These are phyloP conservation scores for Eumeta japonica DNA, from an alignment of 1,140 invertebrate species.

Conservation along the genomic window DNA sequence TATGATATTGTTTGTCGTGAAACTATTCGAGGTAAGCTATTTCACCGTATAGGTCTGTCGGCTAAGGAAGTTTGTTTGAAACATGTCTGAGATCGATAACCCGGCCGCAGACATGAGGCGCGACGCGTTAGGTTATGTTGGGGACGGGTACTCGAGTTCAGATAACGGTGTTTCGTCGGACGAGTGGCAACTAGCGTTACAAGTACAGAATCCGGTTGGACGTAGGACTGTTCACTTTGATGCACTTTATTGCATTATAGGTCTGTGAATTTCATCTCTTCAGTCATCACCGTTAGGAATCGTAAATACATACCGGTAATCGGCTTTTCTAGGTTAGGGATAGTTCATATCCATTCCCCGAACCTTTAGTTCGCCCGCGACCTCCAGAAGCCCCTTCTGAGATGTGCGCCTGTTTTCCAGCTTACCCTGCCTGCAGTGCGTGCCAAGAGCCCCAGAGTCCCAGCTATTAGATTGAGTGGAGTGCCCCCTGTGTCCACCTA, in stretches of 20 bases:
- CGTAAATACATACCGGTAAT: slow-evolving; percentile 49
- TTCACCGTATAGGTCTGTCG: too few relatives aligned
- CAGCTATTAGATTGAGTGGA: slow-evolving; percentile 60
- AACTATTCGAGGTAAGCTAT: slow-evolving; percentile 45
- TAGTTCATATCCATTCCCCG: slow-evolving; percentile 32
- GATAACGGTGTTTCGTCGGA: slow-evolving; percentile 43
- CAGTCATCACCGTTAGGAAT: slow-evolving; percentile 47
- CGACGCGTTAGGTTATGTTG: slow-evolving; percentile 52
- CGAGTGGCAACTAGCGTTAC: slow-evolving; percentile 39
- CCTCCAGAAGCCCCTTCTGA: slow-evolving; percentile 50
- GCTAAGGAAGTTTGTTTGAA: slow-evolving; percentile 36
- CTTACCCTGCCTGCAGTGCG: slow-evolving; percentile 59
- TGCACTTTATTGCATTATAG: slow-evolving; percentile 28
- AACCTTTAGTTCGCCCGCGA: slow-evolving; percentile 48
- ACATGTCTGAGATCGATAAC: slow-evolving; percentile 51
- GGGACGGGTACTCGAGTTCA: slow-evolving; percentile 47
- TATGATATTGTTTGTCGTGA: slow-evolving; percentile 47
- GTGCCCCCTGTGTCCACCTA: slow-evolving; percentile 51
- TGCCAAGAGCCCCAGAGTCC: slow-evolving; percentile 56
- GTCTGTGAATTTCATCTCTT: slow-evolving; percentile 48
- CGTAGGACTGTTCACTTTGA: slow-evolving; percentile 42
- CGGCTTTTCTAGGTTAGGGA: slow-evolving; percentile 39
- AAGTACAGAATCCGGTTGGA: slow-evolving; percentile 42
- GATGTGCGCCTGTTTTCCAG: slow-evolving; percentile 58
- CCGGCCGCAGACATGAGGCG: slow-evolving; percentile 54